phyloP scores from a whole-genome alignment of 2,888 invertebrate species.

The Teleogryllus oceanicus region DNA sequence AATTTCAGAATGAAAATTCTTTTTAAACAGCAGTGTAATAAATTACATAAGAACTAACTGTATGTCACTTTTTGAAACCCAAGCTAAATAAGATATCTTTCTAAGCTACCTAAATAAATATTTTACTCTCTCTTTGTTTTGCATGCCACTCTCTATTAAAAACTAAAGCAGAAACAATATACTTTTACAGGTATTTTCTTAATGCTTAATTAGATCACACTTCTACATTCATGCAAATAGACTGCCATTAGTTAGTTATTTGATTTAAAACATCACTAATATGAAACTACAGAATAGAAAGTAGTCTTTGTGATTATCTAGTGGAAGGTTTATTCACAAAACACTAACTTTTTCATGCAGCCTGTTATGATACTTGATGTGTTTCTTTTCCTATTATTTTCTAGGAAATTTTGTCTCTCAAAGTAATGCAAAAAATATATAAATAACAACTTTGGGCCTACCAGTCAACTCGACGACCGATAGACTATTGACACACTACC shows the following conservation, averaged over 20 bases:
- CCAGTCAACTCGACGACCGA: neutral
- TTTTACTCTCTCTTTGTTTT: neutral
- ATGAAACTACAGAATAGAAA: neutral
- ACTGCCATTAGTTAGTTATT: neutral
- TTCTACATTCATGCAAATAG: neutral
- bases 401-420: neutral
- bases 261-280: neutral
- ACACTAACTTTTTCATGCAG: neutral
- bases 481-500: neutral
- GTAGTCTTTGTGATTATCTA: neutral
- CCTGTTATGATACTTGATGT: neutral
- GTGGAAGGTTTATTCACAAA: neutral
- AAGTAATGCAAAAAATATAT: constrained; percentile 11
- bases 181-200: neutral
- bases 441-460: neutral
- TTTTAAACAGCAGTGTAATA: neutral
- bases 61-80: neutral
- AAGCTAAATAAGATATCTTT: neutral
- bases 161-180: neutral
- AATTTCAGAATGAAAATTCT: too few species aligned
- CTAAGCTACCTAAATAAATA: neutral
- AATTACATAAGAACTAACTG: neutral
- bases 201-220: neutral
- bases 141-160: neutral
- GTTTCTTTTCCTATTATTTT: neutral